These are phyloP conservation scores for Odontomachus brunneus DNA, from an alignment of 1,140 invertebrate genomes.

Conservation along the genomic window DNA sequence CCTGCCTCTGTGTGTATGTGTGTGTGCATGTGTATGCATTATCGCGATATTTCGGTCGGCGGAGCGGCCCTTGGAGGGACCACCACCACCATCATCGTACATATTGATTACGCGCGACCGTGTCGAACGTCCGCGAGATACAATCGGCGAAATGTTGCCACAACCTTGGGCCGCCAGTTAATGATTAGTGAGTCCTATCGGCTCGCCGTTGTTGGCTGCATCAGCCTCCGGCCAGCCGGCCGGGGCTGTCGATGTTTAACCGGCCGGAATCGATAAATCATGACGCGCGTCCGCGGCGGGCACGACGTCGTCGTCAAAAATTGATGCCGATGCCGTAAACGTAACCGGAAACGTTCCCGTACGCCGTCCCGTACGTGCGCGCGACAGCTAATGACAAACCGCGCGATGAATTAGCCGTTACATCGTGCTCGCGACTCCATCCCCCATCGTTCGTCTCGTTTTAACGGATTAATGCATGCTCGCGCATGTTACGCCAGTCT, in stretches of 20 bases:
- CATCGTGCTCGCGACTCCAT: constrained; percentile 27
- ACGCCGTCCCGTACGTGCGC: constrained; percentile 18
- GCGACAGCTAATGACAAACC: constrained; percentile 49
- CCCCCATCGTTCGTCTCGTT: background rate
- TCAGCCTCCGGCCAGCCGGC: constrained; percentile 44
- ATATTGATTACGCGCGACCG: constrained; percentile 54
- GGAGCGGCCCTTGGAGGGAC: constrained; percentile 33
- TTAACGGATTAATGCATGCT: constrained; percentile 5
- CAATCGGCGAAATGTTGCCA: constrained; percentile 52
- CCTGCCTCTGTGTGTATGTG: background rate
- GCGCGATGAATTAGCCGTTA: constrained; percentile 51
- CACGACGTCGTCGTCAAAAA: constrained; percentile 50
- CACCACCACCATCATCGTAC: background rate
- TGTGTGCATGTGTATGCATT: constrained; percentile 7
- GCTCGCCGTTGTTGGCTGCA: constrained; percentile 26
- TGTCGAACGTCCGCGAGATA: constrained; percentile 57
- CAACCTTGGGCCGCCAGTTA: constrained; percentile 54
- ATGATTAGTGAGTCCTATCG: constrained; percentile 51
- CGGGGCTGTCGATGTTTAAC: constrained; percentile 52
- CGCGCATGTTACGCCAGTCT: background rate
- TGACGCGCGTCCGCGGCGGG: constrained; percentile 10
- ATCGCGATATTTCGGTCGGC: constrained; percentile 48
- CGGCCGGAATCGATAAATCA: constrained; percentile 55
- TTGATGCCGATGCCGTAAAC: constrained; percentile 46
- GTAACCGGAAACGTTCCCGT: constrained; percentile 55